Conservation (phyloP, 1,140 invertebrate species). For the Melitaea cinxia region DNA sequence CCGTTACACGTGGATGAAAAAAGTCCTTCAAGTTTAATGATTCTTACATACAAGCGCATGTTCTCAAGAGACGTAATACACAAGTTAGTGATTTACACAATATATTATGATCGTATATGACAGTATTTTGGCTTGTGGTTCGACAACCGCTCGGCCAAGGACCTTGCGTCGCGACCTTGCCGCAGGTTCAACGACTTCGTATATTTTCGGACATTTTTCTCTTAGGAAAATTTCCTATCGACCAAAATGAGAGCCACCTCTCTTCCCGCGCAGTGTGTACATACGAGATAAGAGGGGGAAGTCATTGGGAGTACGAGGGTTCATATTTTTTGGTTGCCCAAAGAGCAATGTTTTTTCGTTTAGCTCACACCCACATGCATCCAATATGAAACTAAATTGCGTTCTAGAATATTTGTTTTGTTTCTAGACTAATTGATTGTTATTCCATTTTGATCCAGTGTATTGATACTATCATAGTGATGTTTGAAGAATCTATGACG, state of each 20-base stretch:
- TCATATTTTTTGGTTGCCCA: slow-evolving; percentile 37
- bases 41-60: not conserved
- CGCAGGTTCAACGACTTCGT: slow-evolving; percentile 44
- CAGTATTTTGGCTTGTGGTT: slow-evolving; percentile 48
- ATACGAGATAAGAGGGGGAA: not conserved
- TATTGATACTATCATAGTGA: too few relatives aligned
- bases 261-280: slow-evolving; percentile 20
- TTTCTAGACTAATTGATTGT: not conserved
- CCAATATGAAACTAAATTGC: slow-evolving; percentile 20
- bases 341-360: slow-evolving; percentile 53
- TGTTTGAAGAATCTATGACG: not conserved
- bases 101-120: slow-evolving; percentile 36
- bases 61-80: slow-evolving; percentile 18
- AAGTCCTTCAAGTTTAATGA: not conserved
- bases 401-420: slow-evolving; percentile 24
- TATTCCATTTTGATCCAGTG: not conserved
- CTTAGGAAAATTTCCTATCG: slow-evolving; percentile 63
- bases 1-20: not conserved
- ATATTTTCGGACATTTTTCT: slow-evolving; percentile 72
- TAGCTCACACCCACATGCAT: slow-evolving; percentile 39
- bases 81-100: slow-evolving; percentile 32
- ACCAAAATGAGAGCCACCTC: slow-evolving; percentile 46
- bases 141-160: slow-evolving; percentile 41
- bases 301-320: slow-evolving; percentile 12
- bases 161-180: slow-evolving; percentile 63